Conservation (phyloP, 2,888 invertebrate species). For the Litoditis marina region DNA sequence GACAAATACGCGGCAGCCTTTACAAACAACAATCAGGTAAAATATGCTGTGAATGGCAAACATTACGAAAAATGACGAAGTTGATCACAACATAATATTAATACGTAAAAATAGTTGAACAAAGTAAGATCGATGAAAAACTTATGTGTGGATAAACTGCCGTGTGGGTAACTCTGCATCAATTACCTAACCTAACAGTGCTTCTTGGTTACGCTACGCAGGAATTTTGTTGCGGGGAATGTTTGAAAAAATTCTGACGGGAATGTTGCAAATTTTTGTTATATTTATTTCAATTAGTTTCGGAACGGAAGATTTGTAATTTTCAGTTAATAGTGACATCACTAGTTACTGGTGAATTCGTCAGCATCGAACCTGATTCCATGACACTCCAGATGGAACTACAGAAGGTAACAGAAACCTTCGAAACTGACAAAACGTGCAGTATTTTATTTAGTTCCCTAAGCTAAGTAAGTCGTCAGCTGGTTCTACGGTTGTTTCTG, state of each 20-base stretch:
- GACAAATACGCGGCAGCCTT: constrained; percentile 92
- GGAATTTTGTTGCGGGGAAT: too few relatives aligned
- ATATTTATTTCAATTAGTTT: not conserved
- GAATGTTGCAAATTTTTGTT: not conserved
- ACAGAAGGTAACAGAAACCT: constrained; percentile 64
- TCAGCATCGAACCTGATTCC: constrained; percentile 80
- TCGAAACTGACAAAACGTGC: not conserved
- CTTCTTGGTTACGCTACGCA: too few relatives aligned
- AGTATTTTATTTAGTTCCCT: not conserved
- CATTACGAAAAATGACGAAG: too few relatives aligned
- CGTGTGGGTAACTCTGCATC: too few relatives aligned
- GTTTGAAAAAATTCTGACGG: not conserved
- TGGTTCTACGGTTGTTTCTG: too few relatives aligned
- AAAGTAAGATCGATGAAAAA: too few relatives aligned
- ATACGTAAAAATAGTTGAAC: too few relatives aligned
- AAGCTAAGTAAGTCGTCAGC: too few relatives aligned
- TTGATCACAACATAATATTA: too few relatives aligned
- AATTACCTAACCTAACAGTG: too few relatives aligned
- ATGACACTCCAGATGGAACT: constrained; percentile 69
- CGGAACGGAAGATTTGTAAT: not conserved
- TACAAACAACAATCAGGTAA: constrained; percentile 88
- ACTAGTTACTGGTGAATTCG: constrained; percentile 87
- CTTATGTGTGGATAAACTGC: too few relatives aligned
- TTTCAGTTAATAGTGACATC: constrained; percentile 71
- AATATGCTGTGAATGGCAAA: too few relatives aligned